Percentiles rank a stretch among this genome's conserved stretches.
Evolutionary conservation across 2,888 invertebrate genomes (phyloP).

Genomic region (Hydrotaea cyrtoneurina): DNA sequence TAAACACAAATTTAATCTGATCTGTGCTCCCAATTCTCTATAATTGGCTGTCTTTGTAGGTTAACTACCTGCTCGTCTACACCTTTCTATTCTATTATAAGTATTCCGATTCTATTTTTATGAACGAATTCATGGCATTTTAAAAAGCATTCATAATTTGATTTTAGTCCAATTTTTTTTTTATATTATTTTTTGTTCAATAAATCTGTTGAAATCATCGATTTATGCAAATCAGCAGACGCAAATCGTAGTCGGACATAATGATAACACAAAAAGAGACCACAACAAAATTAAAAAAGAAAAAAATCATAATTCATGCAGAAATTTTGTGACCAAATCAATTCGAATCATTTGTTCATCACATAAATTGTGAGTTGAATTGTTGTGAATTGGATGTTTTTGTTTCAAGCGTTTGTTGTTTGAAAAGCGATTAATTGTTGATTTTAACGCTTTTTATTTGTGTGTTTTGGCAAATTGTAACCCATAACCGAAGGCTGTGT

Average conservation of each 20-base stretch:
- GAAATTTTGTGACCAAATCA: neutral
- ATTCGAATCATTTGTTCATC: neutral
- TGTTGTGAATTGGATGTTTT: neutral
- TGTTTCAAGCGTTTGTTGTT: neutral
- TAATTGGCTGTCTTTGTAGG: neutral
- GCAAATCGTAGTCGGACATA: neutral
- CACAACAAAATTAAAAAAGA: no score
- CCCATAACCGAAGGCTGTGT: conserved; percentile 20
- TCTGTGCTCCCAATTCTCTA: neutral
- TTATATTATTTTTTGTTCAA: neutral
- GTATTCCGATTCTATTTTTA: neutral
- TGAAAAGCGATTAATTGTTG: conserved; percentile 4
- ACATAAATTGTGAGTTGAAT: neutral
- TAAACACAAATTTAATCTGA: neutral
- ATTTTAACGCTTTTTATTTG: neutral
- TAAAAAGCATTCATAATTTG: neutral
- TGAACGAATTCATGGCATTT: neutral
- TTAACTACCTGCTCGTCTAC: neutral
- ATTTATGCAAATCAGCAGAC: neutral
- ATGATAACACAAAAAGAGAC: no score
- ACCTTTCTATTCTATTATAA: neutral
- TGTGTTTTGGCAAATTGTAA: neutral
- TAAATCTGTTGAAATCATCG: neutral
- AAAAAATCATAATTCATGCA: neutral
- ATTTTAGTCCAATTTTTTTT: neutral